Base-by-base conservation (phyloP, 2,888 invertebrate species). In the Nebria salina region DNA sequence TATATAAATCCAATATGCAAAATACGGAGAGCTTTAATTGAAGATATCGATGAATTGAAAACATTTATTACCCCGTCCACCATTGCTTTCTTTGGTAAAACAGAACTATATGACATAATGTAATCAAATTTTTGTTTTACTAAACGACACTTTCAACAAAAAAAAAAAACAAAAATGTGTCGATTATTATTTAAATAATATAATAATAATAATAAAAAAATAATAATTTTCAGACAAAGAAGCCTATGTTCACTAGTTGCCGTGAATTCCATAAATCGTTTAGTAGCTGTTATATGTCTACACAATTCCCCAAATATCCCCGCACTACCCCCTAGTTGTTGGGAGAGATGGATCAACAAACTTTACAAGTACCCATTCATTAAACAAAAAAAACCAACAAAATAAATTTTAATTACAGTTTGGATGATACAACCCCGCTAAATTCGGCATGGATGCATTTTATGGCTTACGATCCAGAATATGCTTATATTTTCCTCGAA, bases 281-380 rank as follows among this genome's bases (percentile, higher is more conserved):
- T 89, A 3, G 84, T 89, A 7, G 88, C 88, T 1, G 86, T 84
- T 34, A 83, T 90, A 9, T 87, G 87, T 74, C 84, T 90, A 0
- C 86, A 88, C 82, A 87, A 88, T 84, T 90, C 90, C 85, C 93
- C 94, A 0, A 88, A 91, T 83, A 86, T 93, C 54, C 91, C 92
- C 0, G 88, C 92, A 0, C 86, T 93, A 8, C 90, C 91, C 41
- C 88, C 91, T 5, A 87, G 87, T 76, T 90, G 90, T 41, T 93
- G 93, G 93, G 88, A 90, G 68, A 86, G 88, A n/a, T 93, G 92
- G 89, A 85, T 93, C n/a, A 88, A 88, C 86, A 87, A 86, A 13
- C 89, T 91, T 84, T 93, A 92, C 26, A 42, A 65, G 81, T 81
- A 76, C 25, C 26, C 2, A 41, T 20, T 26, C n/a, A 75, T 65